Evolutionary conservation across 2,888 invertebrate species (phyloP).

Genomic region (Meiosimyza platycephala): DNA sequence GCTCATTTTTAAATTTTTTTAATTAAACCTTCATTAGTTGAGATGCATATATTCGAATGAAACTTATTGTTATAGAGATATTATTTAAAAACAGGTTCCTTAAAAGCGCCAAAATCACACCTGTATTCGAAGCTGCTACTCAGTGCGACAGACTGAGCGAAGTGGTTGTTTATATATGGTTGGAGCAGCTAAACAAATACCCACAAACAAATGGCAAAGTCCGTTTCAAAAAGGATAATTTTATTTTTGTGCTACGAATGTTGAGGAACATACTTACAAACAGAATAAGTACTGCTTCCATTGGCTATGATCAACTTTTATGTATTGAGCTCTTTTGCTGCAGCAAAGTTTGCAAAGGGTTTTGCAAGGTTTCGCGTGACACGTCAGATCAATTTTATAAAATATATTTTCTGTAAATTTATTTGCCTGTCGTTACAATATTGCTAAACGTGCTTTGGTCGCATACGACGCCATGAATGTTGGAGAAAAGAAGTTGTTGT

Average conservation of each 20-base stretch:
- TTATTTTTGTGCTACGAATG: constrained; percentile 32
- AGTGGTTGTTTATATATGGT: constrained; percentile 31
- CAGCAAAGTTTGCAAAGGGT: constrained; percentile 22
- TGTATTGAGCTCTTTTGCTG: constrained; percentile 14
- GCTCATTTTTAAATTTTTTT: too few species aligned
- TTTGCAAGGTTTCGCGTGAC: constrained; percentile 27
- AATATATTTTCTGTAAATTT: constrained; percentile 34
- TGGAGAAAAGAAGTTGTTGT: not conserved
- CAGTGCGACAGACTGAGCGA: not conserved
- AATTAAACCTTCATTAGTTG: too few species aligned
- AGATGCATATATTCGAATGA: too few species aligned
- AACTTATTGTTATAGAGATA: constrained; percentile 38
- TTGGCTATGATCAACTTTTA: constrained; percentile 1
- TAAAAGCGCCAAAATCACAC: not conserved
- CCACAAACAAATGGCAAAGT: not conserved
- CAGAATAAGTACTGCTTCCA: constrained; percentile 13
- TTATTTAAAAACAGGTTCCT: constrained; percentile 26
- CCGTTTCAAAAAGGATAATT: too few species aligned
- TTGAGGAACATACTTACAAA: constrained; percentile 35
- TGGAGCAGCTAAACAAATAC: not conserved
- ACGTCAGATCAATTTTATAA: constrained; percentile 35
- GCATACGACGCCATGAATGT: not conserved
- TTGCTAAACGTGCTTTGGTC: constrained; percentile 25
- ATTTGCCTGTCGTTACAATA: constrained; percentile 29
- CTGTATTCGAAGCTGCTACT: constrained; percentile 26